A percentile compares a stretch with the other conserved stretches of the same genome.
phyloP scores from a whole-genome alignment of 2,888 invertebrate species.

The Clitarchus hookeri region DNA sequence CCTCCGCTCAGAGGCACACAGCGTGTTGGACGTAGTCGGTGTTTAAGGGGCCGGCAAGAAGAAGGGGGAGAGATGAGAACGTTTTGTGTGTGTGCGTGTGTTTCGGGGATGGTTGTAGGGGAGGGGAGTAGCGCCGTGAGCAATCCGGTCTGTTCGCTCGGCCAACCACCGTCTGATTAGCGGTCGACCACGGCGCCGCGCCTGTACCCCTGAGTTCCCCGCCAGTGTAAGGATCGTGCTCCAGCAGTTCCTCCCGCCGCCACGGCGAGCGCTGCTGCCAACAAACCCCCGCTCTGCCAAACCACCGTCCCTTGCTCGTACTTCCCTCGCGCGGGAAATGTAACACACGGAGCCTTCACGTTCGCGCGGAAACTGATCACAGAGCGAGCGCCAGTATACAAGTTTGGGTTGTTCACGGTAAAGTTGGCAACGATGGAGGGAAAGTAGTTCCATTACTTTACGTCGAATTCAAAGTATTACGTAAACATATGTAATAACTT shows the following conservation, averaged over 20 bases:
- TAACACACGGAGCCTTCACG: too few species aligned
- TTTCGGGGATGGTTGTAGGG: neutral
- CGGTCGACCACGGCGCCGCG: neutral
- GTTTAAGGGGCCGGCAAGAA: neutral
- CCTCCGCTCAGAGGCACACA: neutral
- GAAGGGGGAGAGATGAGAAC: neutral
- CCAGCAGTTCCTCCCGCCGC: neutral
- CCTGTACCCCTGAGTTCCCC: neutral
- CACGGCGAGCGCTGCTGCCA: neutral
- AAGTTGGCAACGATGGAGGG: too few species aligned
- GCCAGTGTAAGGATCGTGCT: neutral
- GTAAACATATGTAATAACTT: too few species aligned
- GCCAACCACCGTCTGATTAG: conserved; percentile 1
- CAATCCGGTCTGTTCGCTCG: neutral
- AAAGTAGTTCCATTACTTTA: too few species aligned
- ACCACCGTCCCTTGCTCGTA: neutral
- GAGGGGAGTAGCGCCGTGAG: neutral
- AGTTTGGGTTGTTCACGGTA: too few species aligned
- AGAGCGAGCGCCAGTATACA: too few species aligned
- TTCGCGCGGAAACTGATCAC: too few species aligned
- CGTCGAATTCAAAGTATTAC: too few species aligned
- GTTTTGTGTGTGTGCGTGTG: too few species aligned
- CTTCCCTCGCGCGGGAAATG: neutral
- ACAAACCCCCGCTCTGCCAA: neutral
- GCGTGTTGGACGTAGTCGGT: neutral